phyloP scores from a whole-genome alignment of 2,888 invertebrate species.

The Pristionchus entomophagus region DNA sequence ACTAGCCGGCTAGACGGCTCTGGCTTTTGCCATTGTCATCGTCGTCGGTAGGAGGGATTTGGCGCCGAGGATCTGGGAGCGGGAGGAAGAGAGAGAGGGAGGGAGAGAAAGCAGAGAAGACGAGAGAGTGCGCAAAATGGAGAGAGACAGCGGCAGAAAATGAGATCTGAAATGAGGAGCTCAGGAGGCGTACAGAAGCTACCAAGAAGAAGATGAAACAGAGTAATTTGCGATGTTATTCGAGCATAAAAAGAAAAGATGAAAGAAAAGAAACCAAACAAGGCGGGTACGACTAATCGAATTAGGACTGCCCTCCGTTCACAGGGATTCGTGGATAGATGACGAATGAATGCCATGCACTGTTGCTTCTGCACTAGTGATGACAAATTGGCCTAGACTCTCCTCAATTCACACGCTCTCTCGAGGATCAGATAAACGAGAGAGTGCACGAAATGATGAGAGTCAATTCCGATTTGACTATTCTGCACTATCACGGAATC shows the following conservation, averaged over 20 bases:
- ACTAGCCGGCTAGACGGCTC: slow-evolving; percentile 13
- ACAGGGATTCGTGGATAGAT: too few species aligned
- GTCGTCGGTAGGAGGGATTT: slow-evolving; percentile 6
- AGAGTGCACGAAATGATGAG: not conserved
- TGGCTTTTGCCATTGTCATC: too few species aligned
- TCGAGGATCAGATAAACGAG: not conserved
- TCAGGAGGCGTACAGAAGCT: not conserved
- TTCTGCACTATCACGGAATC: too few species aligned
- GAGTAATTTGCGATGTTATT: not conserved
- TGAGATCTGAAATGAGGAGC: not conserved
- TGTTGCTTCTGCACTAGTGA: too few species aligned
- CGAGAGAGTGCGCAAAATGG: not conserved
- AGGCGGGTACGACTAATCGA: not conserved
- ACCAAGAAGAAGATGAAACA: not conserved
- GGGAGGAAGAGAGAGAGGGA: not conserved
- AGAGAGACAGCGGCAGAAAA: not conserved
- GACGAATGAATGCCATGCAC: too few species aligned
- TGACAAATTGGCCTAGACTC: too few species aligned
- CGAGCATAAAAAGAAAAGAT: not conserved
- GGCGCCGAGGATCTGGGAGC: slow-evolving; percentile 15
- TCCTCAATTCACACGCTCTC: not conserved
- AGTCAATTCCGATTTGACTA: too few species aligned
- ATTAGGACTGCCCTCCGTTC: too few species aligned
- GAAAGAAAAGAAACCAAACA: not conserved
- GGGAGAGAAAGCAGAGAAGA: not conserved